phyloP scores from a whole-genome alignment of 2,797 vertebrate species.

The Numenius phaeopus region DNA sequence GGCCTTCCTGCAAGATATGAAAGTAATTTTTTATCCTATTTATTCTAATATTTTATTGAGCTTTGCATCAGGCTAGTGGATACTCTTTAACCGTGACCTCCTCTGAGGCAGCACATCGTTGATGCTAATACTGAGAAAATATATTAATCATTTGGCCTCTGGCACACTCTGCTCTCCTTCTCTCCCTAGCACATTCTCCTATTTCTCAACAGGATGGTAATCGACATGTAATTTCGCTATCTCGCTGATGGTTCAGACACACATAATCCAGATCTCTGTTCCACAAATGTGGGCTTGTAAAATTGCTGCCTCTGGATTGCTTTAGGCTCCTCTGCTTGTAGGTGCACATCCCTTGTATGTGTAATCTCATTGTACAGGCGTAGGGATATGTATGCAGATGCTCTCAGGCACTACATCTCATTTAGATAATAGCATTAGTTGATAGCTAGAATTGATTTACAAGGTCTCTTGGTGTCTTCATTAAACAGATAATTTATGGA shows the following conservation, averaged over 20 bases:
- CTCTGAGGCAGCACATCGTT: conserved; percentile 55
- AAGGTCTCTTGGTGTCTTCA: conserved; percentile 6
- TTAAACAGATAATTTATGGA: neutral
- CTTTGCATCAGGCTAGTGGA: conserved; percentile 39
- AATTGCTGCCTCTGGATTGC: neutral
- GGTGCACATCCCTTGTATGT: neutral
- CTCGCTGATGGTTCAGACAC: neutral
- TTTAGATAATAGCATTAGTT: conserved; percentile 25
- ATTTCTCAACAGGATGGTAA: conserved; percentile 45
- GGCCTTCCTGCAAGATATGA: conserved; percentile 22
- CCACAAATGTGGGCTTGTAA: neutral
- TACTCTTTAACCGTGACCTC: conserved; percentile 54
- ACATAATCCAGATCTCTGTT: neutral
- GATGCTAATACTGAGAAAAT: conserved; percentile 53
- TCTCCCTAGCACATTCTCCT: neutral
- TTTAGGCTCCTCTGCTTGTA: conserved; percentile 6
- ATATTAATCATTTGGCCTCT: conserved; percentile 62
- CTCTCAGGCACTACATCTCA: neutral
- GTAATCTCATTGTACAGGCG: neutral
- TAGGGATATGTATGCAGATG: neutral
- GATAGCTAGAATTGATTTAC: conserved; percentile 28
- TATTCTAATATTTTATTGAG: conserved; percentile 57
- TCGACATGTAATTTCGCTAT: neutral
- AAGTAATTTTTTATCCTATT: conserved; percentile 61
- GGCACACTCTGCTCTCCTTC: neutral